Evolutionary conservation across 1,140 invertebrate genomes (phyloP).

Genomic region (Dinothrombium tinctorium): DNA sequence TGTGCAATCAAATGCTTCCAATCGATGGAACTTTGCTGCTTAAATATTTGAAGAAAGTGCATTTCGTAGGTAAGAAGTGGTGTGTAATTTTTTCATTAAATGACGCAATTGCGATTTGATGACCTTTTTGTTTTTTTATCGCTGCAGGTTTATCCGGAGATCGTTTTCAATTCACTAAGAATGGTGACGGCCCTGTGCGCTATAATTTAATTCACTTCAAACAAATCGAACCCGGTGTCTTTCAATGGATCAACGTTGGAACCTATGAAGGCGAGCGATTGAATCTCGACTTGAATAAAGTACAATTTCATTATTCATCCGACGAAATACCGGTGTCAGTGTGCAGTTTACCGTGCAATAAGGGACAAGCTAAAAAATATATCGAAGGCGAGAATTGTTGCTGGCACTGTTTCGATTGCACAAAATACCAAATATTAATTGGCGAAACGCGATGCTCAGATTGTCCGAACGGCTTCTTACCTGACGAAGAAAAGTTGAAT

Average conservation of each 20-base stretch:
- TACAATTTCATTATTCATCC: slow-evolving; percentile 26
- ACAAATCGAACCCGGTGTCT: slow-evolving; percentile 39
- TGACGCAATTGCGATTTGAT: too few species aligned
- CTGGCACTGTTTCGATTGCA: slow-evolving; percentile 86
- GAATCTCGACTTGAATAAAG: slow-evolving; percentile 36
- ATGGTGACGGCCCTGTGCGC: slow-evolving; percentile 65
- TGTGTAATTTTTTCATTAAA: background rate
- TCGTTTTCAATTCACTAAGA: slow-evolving; percentile 55
- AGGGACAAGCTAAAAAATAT: slow-evolving; percentile 68
- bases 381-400: slow-evolving; percentile 76
- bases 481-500: slow-evolving; percentile 38
- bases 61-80: slow-evolving; percentile 59
- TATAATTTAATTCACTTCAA: slow-evolving; percentile 91
- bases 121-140: too few species aligned
- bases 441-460: slow-evolving; percentile 52
- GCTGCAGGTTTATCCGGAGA: slow-evolving; percentile 51
- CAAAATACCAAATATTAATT: slow-evolving; percentile 60
- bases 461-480: slow-evolving; percentile 57
- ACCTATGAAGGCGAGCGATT: slow-evolving; percentile 52
- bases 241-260: slow-evolving; percentile 29
- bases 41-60: slow-evolving; percentile 52
- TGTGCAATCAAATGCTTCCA: slow-evolving; percentile 67
- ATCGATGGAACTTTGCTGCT: slow-evolving; percentile 58
- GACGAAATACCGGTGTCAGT: slow-evolving; percentile 56
- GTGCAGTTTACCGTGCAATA: slow-evolving; percentile 70